Percentiles rank a stretch among this genome's conserved stretches.
These are phyloP conservation scores for Probosciger aterrimus DNA, from an alignment of 2,113 vertebrate genomes.

Conservation along the genomic window DNA sequence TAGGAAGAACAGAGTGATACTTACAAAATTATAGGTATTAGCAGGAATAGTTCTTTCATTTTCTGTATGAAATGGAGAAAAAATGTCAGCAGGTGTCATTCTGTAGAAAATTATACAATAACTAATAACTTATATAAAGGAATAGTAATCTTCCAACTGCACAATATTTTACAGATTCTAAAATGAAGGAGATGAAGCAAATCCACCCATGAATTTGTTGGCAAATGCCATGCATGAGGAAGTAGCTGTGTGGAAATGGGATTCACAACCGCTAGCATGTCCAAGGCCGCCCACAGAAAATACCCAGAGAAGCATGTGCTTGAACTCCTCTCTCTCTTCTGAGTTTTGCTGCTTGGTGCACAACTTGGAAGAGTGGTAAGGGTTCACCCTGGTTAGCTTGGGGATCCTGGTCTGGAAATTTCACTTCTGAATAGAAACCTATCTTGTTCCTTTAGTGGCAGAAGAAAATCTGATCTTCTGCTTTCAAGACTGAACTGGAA, in stretches of 20 bases:
- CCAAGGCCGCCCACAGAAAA: not conserved
- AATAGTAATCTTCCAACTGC: not conserved
- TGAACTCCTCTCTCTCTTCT: not conserved
- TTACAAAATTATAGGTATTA: constrained; percentile 31
- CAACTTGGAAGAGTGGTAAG: not conserved
- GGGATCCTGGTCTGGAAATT: not conserved
- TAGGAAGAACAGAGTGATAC: not conserved
- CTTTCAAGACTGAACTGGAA: not conserved
- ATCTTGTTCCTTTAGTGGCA: not conserved
- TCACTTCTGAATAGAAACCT: not conserved
- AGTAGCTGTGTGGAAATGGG: not conserved
- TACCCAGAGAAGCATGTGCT: not conserved
- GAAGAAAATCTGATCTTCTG: not conserved
- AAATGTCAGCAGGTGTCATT: not conserved
- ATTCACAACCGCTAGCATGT: not conserved
- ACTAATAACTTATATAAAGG: not conserved
- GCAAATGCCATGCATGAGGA: not conserved
- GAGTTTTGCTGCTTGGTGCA: not conserved
- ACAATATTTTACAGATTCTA: not conserved
- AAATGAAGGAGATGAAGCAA: not conserved
- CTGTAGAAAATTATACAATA: not conserved
- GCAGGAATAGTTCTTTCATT: not conserved
- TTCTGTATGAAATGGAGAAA: constrained; percentile 37
- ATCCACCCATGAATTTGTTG: not conserved
- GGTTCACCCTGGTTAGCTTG: not conserved